Base-by-base conservation (phyloP, 2,888 invertebrate genomes). In the Eurytoma californica region DNA sequence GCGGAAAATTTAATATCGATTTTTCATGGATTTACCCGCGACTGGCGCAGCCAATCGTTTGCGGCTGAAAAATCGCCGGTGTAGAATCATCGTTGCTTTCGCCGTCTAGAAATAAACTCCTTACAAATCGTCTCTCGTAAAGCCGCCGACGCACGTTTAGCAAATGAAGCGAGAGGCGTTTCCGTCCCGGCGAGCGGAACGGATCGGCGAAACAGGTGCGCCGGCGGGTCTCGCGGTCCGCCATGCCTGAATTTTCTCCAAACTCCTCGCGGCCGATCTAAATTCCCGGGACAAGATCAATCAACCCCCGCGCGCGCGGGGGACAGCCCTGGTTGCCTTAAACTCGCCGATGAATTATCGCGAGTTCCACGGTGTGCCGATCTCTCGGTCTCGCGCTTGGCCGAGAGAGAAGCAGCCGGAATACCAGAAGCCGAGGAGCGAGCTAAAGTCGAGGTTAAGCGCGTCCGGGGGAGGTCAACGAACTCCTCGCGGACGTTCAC, bases 401-500 rank as follows among this genome's bases (percentile, higher is more conserved):
- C 4, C 70, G 30, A 70, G 69, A 28, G 47, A 9, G 73, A 49
- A 58, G 24, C 18, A 28, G 57, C 16, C 13, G 51, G n/a, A 51
- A 47, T 24, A 55, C 65, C 57, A 39, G 74, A 28, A 68, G 67
- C 72, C 73, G 69, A 30, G 24, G 66, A 65, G 69, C 39, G 39
- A 61, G 66, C 60, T 69, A 69, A 72, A 75, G 75, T 80, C 79
- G 79, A 80, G 79, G 79, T 80, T 79, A 79, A 79, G 63, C 73
- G 73, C 47, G 55, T 57, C 24, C 69, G 79, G 39, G 58, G 51
- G 53, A 78, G 89, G 86, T 89, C 88, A 86, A 85, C 85, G 88
- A 90, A 87, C 89, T 84, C 82, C 20, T 61, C 16, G 85, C 89
- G 89, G 89, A 89, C 89, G 87, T 89, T 89, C 89, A 89, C 89